Evolutionary conservation across 2,888 invertebrate genomes (phyloP).

Genomic region (Sturmia bella): DNA sequence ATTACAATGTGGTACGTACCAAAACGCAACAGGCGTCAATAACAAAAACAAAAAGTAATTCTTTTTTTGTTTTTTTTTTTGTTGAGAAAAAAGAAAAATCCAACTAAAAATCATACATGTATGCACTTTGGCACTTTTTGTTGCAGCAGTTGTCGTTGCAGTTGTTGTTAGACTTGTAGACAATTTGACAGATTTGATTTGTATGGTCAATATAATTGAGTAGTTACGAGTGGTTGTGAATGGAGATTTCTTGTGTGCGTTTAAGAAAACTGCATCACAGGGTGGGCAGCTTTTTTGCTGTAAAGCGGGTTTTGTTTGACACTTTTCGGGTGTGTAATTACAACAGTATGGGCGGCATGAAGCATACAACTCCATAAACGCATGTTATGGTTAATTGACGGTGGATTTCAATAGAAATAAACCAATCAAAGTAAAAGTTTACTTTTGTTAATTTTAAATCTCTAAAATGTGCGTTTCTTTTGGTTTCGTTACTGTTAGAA

Average conservation of each 20-base stretch:
- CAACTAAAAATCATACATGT: constrained; percentile 17
- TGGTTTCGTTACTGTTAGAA: too few species aligned
- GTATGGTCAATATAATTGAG: constrained; percentile 68
- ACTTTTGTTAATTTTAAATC: too few species aligned
- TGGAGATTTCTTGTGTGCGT: constrained; percentile 43
- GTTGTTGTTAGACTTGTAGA: constrained; percentile 60
- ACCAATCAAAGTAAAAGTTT: too few species aligned
- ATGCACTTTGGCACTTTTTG: background rate
- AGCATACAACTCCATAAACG: constrained; percentile 37
- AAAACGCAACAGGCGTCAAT: constrained; percentile 69
- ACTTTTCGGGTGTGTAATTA: constrained; percentile 64
- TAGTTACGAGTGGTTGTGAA: constrained; percentile 41
- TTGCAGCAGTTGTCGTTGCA: constrained; percentile 8
- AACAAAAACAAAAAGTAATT: constrained; percentile 9
- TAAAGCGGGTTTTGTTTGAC: constrained; percentile 50
- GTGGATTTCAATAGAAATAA: background rate
- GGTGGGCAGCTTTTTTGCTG: constrained; percentile 53
- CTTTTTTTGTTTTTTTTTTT: too few species aligned
- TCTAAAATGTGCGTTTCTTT: too few species aligned
- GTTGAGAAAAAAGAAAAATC: background rate
- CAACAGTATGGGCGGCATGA: constrained; percentile 56
- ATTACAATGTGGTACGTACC: constrained; percentile 64
- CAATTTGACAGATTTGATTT: constrained; percentile 69
- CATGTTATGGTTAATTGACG: background rate
- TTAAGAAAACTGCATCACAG: constrained; percentile 50